These are phyloP conservation scores for Macrotus californicus DNA, from an alignment of 2,113 vertebrate genomes.

Conservation along the genomic window DNA sequence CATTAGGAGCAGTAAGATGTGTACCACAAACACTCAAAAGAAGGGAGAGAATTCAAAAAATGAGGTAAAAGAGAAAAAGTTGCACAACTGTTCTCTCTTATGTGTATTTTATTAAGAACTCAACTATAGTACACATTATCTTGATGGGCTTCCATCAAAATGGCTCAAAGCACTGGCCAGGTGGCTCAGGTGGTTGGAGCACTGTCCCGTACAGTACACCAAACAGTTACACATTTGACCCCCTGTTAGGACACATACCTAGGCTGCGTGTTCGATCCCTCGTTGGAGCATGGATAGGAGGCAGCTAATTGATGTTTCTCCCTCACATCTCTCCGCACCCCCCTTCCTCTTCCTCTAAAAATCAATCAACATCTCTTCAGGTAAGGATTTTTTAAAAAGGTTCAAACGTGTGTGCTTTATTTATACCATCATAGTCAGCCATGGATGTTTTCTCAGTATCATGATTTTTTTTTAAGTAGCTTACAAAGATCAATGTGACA, in stretches of 20 bases:
- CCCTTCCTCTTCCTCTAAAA: too few relatives aligned
- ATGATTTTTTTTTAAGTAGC: not conserved
- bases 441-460: not conserved
- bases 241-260: too few relatives aligned
- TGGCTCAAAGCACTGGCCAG: not conserved
- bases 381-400: too few relatives aligned
- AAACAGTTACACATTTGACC: too few relatives aligned
- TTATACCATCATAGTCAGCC: not conserved
- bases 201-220: too few relatives aligned
- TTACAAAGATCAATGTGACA: not conserved
- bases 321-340: too few relatives aligned
- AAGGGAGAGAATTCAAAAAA: not conserved
- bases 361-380: too few relatives aligned
- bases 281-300: too few relatives aligned
- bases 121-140: not conserved
- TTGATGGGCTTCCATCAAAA: not conserved
- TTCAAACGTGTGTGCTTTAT: not conserved
- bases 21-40: not conserved
- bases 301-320: too few relatives aligned
- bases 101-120: not conserved
- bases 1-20: not conserved
- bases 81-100: not conserved
- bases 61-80: not conserved
- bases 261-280: too few relatives aligned
- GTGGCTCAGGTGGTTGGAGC: too few relatives aligned